Evolutionary conservation across 2,797 vertebrate genomes (phyloP).

Genomic region (Lacerta viridis): DNA sequence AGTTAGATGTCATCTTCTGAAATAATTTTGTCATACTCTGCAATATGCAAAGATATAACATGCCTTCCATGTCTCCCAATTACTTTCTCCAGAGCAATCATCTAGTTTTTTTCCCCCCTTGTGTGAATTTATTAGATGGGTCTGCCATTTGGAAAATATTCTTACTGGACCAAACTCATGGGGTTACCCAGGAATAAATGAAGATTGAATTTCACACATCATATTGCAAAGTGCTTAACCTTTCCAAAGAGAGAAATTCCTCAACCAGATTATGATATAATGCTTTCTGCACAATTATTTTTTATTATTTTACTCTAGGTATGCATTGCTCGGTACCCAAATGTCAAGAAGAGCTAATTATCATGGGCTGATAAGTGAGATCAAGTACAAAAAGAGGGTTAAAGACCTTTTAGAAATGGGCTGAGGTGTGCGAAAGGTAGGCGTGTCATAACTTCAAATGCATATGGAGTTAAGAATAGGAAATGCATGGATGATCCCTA

Average conservation of each 20-base stretch:
- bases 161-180: constrained; percentile 26
- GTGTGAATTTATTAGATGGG: constrained; percentile 26
- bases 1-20: constrained; percentile 16
- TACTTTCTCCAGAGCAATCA: constrained; percentile 1
- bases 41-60: not conserved
- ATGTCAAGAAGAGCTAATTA: constrained; percentile 37
- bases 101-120: not conserved
- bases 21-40: not conserved
- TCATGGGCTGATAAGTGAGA: constrained; percentile 8
- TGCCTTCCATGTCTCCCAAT: not conserved
- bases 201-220: constrained; percentile 26
- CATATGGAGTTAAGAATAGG: not conserved
- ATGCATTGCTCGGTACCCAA: constrained; percentile 13
- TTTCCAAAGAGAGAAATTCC: constrained; percentile 26
- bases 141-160: constrained; percentile 31
- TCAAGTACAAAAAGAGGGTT: constrained; percentile 20
- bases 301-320: constrained; percentile 20
- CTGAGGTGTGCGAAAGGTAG: not conserved
- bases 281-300: not conserved
- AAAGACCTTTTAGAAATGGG: not conserved
- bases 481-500: not conserved
- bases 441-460: not conserved
- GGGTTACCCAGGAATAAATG: constrained; percentile 28
- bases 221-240: constrained; percentile 44
- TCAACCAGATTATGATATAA: constrained; percentile 31